Evolutionary conservation across 2,797 vertebrate genomes (phyloP).

Genomic region (Remorina albescens): DNA sequence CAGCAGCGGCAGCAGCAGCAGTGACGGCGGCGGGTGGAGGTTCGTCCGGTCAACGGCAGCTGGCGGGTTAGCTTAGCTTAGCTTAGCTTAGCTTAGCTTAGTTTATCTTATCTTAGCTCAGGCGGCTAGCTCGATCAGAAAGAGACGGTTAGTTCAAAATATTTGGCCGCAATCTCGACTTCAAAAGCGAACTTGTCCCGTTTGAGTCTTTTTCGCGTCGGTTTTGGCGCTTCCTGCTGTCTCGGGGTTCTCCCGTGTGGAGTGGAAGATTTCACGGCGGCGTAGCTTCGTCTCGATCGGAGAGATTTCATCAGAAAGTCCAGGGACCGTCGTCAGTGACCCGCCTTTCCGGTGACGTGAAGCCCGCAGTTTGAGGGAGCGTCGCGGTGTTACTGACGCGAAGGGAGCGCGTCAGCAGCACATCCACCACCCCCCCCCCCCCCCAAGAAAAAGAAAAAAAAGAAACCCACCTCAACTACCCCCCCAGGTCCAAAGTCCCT

Average conservation of each 20-base stretch:
- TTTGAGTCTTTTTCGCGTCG: rapidly evolving
- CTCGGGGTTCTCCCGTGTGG: too few species aligned
- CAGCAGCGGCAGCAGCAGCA: neutral
- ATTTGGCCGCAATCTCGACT: neutral
- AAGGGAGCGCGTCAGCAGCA: neutral
- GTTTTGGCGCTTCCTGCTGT: too few species aligned
- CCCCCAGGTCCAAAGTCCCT: neutral
- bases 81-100: conserved; percentile 66
- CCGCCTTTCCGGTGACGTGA: neutral
- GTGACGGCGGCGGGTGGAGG: neutral
- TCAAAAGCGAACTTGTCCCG: rapidly evolving
- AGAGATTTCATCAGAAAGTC: conserved; percentile 87
- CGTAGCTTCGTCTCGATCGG: conserved; percentile 16
- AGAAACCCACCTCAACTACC: too few species aligned
- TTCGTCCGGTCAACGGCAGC: neutral
- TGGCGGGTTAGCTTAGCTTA: neutral
- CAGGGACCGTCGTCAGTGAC: conserved; percentile 66
- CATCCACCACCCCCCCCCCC: too few species aligned
- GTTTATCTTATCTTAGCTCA: conserved; percentile 57
- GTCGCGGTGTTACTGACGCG: conserved; percentile 47
- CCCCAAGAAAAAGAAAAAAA: too few species aligned
- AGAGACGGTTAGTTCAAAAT: neutral
- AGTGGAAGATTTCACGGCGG: conserved; percentile 7
- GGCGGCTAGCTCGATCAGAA: conserved; percentile 10
- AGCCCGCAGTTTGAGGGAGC: conserved; percentile 53